phyloP scores from a whole-genome alignment of 2,888 invertebrate species.

The Latrodectus hesperus region DNA sequence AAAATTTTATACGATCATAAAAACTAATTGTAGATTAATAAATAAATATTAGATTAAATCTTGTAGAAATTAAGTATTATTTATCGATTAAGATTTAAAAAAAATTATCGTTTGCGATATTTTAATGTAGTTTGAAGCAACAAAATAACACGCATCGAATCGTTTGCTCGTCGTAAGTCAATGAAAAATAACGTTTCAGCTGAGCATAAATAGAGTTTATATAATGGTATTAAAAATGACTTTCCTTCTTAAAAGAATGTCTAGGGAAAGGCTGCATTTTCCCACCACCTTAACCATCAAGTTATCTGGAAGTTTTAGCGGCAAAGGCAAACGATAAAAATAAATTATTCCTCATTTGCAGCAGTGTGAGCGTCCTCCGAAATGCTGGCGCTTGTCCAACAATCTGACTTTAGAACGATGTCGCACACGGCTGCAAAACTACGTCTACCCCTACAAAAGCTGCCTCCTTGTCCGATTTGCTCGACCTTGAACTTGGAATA shows the following conservation, averaged over 20 bases:
- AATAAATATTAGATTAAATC: too few species aligned
- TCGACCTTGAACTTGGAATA: conserved; percentile 3
- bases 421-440: not conserved
- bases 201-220: too few species aligned
- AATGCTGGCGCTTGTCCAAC: not conserved
- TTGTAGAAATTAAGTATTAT: too few species aligned
- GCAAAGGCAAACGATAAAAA: not conserved
- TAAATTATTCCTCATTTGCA: conserved; percentile 3
- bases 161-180: too few species aligned
- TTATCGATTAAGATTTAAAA: too few species aligned
- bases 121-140: too few species aligned
- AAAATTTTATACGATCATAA: too few species aligned
- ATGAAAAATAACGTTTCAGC: too few species aligned
- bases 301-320: not conserved
- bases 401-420: not conserved
- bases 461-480: conserved; percentile 1
- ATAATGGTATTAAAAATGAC: not conserved
- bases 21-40: too few species aligned
- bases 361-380: conserved; percentile 1
- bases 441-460: not conserved
- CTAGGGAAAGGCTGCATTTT: not conserved
- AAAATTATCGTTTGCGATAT: too few species aligned
- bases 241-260: not conserved
- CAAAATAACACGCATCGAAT: too few species aligned
- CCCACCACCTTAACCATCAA: not conserved